These are phyloP conservation scores for Tokudaia muenninki DNA, from an alignment of 2,797 vertebrate genomes.

Conservation along the genomic window DNA sequence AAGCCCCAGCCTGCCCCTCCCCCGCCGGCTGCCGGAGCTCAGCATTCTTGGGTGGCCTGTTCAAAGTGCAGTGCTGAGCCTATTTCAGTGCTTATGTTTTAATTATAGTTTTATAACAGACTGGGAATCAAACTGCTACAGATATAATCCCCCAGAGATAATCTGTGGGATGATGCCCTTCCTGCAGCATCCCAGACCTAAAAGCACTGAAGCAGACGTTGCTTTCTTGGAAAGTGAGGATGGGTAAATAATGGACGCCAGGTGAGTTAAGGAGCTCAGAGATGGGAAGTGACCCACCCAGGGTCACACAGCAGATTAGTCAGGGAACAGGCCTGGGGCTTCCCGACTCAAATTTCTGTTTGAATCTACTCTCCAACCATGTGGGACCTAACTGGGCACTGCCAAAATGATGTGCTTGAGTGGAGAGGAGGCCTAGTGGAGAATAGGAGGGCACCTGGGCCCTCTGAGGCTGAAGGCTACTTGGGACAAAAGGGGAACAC, in stretches of 20 bases:
- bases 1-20: neutral
- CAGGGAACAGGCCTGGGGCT: neutral
- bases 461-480: neutral
- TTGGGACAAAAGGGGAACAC: neutral
- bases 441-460: neutral
- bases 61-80: neutral
- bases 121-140: slow-evolving; percentile 1
- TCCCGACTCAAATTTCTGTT: neutral
- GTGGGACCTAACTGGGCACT: neutral
- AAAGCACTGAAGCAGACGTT: slow-evolving; percentile 32
- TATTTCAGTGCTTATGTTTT: slow-evolving; percentile 10
- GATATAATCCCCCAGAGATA: neutral
- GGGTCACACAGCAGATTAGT: neutral
- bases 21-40: neutral
- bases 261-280: slow-evolving; percentile 8
- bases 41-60: neutral
- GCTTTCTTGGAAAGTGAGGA: slow-evolving; percentile 3
- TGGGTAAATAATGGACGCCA: neutral
- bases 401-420: neutral
- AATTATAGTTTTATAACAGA: slow-evolving; percentile 66
- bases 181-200: slow-evolving; percentile 18
- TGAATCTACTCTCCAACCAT: neutral
- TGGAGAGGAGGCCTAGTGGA: neutral
- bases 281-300: neutral
- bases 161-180: slow-evolving; percentile 40